These are phyloP conservation scores for Rhabdomys pumilio DNA, from an alignment of 2,797 vertebrate species.

Conservation along the genomic window DNA sequence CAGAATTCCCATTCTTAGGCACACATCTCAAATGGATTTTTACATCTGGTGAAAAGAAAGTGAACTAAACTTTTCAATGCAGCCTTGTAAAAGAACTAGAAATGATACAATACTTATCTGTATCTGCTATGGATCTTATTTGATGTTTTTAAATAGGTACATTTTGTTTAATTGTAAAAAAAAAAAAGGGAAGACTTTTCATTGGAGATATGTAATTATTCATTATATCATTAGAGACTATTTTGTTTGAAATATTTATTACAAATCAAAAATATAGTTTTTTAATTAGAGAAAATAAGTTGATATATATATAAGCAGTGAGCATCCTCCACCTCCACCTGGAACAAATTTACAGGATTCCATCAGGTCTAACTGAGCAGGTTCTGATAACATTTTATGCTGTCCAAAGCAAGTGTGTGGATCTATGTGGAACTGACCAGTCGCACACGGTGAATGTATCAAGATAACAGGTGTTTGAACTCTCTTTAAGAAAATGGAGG, in stretches of 20 bases:
- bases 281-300: conserved; percentile 1
- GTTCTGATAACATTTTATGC: background rate
- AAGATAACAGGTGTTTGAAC: background rate
- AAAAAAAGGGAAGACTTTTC: background rate
- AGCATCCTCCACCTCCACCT: background rate
- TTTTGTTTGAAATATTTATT: conserved; percentile 27
- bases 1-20: background rate
- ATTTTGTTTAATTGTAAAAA: background rate
- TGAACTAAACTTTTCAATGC: background rate
- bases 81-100: background rate
- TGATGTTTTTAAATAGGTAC: background rate
- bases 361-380: background rate
- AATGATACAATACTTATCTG: background rate
- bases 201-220: background rate
- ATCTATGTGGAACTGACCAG: background rate
- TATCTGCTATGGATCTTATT: background rate
- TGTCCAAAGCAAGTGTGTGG: background rate
- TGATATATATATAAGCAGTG: background rate
- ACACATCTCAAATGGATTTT: background rate
- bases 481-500: background rate
- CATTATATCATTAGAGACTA: background rate
- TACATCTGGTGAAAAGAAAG: background rate
- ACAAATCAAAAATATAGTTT: background rate
- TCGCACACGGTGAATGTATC: background rate
- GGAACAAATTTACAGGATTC: background rate